Base-by-base conservation (phyloP, 2,113 vertebrate genomes). In the Elaphurus davidianus region DNA sequence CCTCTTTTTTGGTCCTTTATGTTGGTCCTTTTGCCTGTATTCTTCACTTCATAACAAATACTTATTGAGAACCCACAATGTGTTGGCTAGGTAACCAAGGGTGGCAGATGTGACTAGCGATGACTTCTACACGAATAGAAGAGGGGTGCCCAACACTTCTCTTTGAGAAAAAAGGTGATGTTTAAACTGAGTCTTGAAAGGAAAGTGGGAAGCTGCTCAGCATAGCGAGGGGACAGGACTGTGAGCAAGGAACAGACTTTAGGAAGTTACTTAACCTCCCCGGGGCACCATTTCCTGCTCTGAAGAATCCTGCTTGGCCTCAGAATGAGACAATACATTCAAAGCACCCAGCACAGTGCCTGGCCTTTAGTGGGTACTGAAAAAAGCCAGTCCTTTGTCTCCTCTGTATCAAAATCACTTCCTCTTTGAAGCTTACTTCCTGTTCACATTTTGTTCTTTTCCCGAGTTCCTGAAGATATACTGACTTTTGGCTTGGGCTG, bases 351-450 rank as follows among this genome's bases (percentile, higher is more conserved):
- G 43, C 74, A 8, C 10, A 45, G 47, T 33, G 64, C 64, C 87
- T 7, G 50, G 52, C 50, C 67, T 28, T 16, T 1, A 14, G 30
- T n/a, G 3, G 33, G 14, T 76, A 0, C 45, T 7, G 5, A 52
- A 64, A 89, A 81, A 94, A 76, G n/a, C 36, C 50, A 25, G 86
- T n/a, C 84, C 55, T 93, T 45, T 33, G 89, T 96, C 55, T 57
- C 78, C 36, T 86, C 54, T 43, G 55, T 81, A 30, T 86, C 90
- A 89, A 93, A 89, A 71, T 89, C 94, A 90, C 71, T 97, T 97
- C 92, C 94, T 92, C 93, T 96, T 57, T 83, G 95, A 86, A 90
- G 67, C 60, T 81, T 10, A 88, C 88, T 96, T 98, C 91, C 97
- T 40, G 67, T 91, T 93, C 76, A 59, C 33, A 40, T 83, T 95